phyloP scores from a whole-genome alignment of 2,113 vertebrate species.

The Apteryx mantelli region DNA sequence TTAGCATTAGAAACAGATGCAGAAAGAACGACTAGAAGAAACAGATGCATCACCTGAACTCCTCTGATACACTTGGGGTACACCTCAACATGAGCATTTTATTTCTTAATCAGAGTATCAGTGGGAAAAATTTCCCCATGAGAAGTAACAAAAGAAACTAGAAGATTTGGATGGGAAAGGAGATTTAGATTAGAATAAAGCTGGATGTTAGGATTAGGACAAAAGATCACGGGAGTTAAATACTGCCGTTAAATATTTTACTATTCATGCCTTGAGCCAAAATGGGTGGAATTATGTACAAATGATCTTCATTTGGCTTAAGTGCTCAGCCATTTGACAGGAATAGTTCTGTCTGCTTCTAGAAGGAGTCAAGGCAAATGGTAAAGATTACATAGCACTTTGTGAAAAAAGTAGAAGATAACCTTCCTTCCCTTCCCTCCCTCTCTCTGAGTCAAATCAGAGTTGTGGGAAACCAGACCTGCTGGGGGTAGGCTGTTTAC shows the following conservation, averaged over 20 bases:
- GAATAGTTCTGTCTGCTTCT: background rate
- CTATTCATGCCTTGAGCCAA: background rate
- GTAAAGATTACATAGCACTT: background rate
- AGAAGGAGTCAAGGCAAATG: background rate
- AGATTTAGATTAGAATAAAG: background rate
- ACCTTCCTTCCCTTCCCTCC: background rate
- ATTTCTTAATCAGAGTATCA: background rate
- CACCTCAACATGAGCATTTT: background rate
- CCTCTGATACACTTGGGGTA: background rate
- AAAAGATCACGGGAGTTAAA: background rate
- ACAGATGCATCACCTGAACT: background rate
- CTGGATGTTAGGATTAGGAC: background rate
- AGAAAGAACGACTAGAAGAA: background rate
- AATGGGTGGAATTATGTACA: background rate
- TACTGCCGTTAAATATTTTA: background rate
- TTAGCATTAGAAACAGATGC: background rate
- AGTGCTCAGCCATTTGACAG: background rate
- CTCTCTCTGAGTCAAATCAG: background rate
- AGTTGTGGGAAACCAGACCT: background rate
- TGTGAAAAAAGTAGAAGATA: background rate
- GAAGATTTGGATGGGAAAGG: background rate
- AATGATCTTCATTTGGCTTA: background rate
- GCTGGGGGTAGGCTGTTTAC: background rate
- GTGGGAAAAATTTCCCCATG: background rate
- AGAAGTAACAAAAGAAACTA: background rate